phyloP scores from a whole-genome alignment of 2,113 vertebrate genomes.

The Hyla sarda region DNA sequence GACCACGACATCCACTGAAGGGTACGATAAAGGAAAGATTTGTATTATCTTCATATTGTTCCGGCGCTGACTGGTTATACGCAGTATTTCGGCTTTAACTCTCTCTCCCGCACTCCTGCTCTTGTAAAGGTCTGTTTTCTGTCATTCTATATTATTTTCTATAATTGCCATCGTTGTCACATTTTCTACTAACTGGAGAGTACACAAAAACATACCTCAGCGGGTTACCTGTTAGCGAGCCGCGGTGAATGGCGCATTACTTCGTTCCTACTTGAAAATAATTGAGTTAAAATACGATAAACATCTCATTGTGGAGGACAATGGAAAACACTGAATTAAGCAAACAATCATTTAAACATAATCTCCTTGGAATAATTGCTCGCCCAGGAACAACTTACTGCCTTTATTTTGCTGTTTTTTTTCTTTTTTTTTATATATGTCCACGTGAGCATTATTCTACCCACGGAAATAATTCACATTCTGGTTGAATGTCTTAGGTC shows the following conservation, averaged over 20 bases:
- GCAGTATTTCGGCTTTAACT: background rate
- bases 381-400: background rate
- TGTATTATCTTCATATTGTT: background rate
- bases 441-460: background rate
- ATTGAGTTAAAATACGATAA: constrained; percentile 56
- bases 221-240: constrained; percentile 41
- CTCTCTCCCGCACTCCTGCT: background rate
- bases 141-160: constrained; percentile 10
- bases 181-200: constrained; percentile 6
- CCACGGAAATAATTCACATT: background rate
- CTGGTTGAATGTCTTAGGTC: no score
- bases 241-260: background rate
- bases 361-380: constrained; percentile 33
- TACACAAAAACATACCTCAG: constrained; percentile 30
- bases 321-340: constrained; percentile 22
- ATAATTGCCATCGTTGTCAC: constrained; percentile 38
- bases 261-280: constrained; percentile 41
- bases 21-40: background rate
- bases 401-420: background rate
- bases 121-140: constrained; percentile 1
- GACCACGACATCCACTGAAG: no score
- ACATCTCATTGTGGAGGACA: constrained; percentile 39
- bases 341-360: constrained; percentile 39
- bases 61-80: background rate
- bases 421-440: constrained; percentile 5